A percentile compares a stretch with the other conserved stretches of the same genome.
phyloP scores from a whole-genome alignment of 2,113 vertebrate genomes.

The Odontophorus gujanensis region DNA sequence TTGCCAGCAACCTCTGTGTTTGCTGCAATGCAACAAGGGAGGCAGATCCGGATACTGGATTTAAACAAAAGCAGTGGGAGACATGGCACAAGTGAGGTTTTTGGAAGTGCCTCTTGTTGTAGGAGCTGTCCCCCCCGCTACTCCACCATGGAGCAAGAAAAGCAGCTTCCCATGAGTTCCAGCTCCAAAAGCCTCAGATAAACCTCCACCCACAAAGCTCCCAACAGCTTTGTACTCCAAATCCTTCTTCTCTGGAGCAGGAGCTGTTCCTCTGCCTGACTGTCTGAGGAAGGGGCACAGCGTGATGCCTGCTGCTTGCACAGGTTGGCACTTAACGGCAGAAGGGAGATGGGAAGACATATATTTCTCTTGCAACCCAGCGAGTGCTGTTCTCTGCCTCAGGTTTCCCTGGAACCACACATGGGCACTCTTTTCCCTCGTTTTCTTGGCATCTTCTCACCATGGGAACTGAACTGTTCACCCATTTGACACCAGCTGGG shows the following conservation, averaged over 20 bases:
- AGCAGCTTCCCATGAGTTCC: not conserved
- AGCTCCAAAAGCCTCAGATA: not conserved
- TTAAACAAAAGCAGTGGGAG: not conserved
- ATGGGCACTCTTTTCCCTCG: not conserved
- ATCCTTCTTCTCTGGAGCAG: not conserved
- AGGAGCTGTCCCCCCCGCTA: not conserved
- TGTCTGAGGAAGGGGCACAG: rapidly evolving
- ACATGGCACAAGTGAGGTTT: not conserved
- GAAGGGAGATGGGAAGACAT: not conserved
- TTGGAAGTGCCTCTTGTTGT: not conserved
- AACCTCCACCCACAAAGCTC: not conserved
- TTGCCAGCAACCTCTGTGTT: not conserved
- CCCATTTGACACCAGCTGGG: not conserved
- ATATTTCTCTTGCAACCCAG: rapidly evolving
- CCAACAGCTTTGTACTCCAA: not conserved
- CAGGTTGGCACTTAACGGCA: rapidly evolving
- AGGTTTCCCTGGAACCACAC: not conserved
- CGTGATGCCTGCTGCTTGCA: not conserved
- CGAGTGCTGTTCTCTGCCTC: not conserved
- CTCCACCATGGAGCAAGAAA: not conserved
- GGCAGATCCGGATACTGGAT: rapidly evolving
- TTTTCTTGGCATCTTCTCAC: not conserved
- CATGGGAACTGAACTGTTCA: not conserved
- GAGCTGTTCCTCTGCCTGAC: not conserved
- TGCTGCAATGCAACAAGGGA: not conserved